Evolutionary conservation across 2,797 vertebrate species (phyloP).

Genomic region (Orientallactaga sibirica): DNA sequence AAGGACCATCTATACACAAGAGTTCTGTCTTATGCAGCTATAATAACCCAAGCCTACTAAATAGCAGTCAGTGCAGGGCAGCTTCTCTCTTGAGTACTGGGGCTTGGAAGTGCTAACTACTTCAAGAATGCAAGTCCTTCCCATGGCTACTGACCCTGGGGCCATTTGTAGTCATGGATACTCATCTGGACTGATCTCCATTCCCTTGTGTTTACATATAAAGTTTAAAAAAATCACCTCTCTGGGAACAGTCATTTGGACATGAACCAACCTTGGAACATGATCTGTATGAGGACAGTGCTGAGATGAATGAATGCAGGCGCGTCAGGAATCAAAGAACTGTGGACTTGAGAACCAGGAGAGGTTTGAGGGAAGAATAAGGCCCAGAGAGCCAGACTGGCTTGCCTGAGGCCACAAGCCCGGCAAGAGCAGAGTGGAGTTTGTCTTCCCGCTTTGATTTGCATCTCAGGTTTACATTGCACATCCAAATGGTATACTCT

Average conservation of each 20-base stretch:
- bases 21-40: neutral
- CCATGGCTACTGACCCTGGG: neutral
- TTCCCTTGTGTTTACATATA: neutral
- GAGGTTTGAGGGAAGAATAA: neutral
- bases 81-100: neutral
- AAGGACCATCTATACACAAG: neutral
- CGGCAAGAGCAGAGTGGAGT: fast-evolving
- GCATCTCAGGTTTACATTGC: neutral
- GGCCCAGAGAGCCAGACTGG: neutral
- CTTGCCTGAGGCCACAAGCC: fast-evolving
- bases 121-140: neutral
- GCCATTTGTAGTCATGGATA: neutral
- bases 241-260: neutral
- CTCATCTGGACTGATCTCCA: neutral
- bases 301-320: neutral
- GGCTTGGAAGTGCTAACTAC: neutral
- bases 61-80: fast-evolving
- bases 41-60: neutral
- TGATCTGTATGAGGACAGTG: neutral
- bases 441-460: neutral
- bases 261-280: neutral
- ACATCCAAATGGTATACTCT: fast-evolving
- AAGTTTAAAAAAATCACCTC: neutral
- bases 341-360: neutral
- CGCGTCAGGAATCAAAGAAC: neutral